Evolutionary conservation across 2,113 vertebrate genomes (phyloP).

Genomic region (Microtus richardsoni): DNA sequence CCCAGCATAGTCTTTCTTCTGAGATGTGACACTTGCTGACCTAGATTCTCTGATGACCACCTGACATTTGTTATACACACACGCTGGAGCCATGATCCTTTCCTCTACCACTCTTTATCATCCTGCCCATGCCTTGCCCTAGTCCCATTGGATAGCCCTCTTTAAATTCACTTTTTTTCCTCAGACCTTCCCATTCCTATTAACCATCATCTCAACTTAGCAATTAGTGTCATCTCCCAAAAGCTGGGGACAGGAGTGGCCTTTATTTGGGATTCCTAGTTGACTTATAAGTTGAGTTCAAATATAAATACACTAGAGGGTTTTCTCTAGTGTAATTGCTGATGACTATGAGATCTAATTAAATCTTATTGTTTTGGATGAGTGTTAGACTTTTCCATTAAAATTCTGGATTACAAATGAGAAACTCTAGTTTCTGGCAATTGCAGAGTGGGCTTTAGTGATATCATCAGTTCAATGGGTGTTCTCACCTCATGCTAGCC

Average conservation of each 20-base stretch:
- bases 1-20: background rate
- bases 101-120: background rate
- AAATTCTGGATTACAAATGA: background rate
- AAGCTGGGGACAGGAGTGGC: background rate
- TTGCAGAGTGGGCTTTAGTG: background rate
- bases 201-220: background rate
- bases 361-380: background rate
- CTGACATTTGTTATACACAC: background rate
- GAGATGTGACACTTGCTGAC: background rate
- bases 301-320: background rate
- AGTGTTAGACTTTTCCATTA: background rate
- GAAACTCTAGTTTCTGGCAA: background rate
- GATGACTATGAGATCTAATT: background rate
- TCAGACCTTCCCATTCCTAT: background rate
- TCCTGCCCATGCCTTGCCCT: background rate
- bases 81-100: background rate
- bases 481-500: background rate
- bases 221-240: background rate
- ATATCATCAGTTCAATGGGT: background rate
- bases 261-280: background rate
- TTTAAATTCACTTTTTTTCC: background rate
- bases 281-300: background rate
- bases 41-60: background rate
- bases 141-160: background rate
- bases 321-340: background rate